Conservation (phyloP, 1,140 invertebrate genomes). For the Epicauta chinensis region DNA sequence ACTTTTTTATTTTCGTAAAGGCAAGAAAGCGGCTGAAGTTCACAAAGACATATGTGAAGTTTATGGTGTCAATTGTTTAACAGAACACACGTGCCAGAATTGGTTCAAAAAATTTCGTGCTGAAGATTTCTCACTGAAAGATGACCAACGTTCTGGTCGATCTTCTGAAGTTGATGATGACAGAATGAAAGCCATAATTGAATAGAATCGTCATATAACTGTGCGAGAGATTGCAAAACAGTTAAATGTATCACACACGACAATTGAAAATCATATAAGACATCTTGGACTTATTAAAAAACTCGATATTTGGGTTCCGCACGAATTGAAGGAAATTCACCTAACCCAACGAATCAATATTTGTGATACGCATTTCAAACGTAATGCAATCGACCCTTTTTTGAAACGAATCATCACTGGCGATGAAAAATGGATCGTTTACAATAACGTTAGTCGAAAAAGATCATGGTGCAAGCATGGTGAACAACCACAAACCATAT, state of each 20-base stretch:
- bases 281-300: not conserved
- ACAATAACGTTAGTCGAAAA: not conserved
- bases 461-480: not conserved
- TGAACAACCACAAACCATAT: not conserved
- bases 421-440: not conserved
- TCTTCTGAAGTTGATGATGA: slow-evolving; percentile 1
- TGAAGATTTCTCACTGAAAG: slow-evolving; percentile 11
- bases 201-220: not conserved
- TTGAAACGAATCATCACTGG: too few species aligned
- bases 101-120: slow-evolving; percentile 15
- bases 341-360: not conserved
- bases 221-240: not conserved
- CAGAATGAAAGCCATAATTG: not conserved
- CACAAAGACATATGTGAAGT: not conserved
- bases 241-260: not conserved
- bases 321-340: not conserved
- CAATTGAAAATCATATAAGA: not conserved
- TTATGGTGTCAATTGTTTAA: slow-evolving; percentile 5
- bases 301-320: not conserved
- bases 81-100: slow-evolving; percentile 6
- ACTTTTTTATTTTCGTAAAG: too few species aligned
- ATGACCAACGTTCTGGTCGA: slow-evolving; percentile 10
- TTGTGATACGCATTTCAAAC: not conserved
- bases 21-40: slow-evolving; percentile 6
- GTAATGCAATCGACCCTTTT: not conserved